Evolutionary conservation across 2,888 invertebrate species (phyloP), one percentile per base, ranked within the genome.

Genomic region (Plebejus melissa): DNA sequence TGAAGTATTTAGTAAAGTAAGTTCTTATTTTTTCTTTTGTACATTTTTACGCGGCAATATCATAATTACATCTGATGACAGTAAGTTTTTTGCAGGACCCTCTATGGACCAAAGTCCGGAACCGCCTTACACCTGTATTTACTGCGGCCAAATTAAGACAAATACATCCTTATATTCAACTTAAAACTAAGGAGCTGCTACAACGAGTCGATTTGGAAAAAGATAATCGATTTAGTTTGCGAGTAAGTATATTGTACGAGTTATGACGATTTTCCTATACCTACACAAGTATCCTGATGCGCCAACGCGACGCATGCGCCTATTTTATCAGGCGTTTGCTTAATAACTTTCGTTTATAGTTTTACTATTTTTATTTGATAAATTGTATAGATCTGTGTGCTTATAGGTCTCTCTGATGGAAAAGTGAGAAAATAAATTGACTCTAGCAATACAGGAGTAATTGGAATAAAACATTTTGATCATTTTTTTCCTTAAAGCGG

Each of bases 61-160:
- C n/a, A 7, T 58, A 7, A 58, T 46, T 46, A 58, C 22, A n/a
- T 58, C 7, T 16, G 0, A 58, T 6, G 5, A 16, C 11, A 7
- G 16, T 58, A 58, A 58, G 11, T 13, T 11, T 36, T 74, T 74
- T 69, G n/a, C 9, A 75, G 75, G 75, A 75, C 22, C 75, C 75
- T 11, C 16, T 69, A 11, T 75, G 75, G 75, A 50, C 54, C 22
- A 69, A 75, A 69, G 50, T 75, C 5, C 69, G 75, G 3, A 36
- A 38, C 1, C 75, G 75, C 36, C 50, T 75, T 2, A 54, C 75
- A 36, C 54, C 54, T 54, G 54, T 50, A 13, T 50, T 75, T 54
- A 75, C 75, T 69, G 1, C 69, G 4, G 69, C 75, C n/a, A 75
- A 69, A 69, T 22, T 75, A n/a, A 75, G 32, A 69, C 50, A 38